These are phyloP conservation scores for Erinaceus europaeus DNA, from an alignment of 2,113 vertebrate genomes.

Conservation along the genomic window DNA sequence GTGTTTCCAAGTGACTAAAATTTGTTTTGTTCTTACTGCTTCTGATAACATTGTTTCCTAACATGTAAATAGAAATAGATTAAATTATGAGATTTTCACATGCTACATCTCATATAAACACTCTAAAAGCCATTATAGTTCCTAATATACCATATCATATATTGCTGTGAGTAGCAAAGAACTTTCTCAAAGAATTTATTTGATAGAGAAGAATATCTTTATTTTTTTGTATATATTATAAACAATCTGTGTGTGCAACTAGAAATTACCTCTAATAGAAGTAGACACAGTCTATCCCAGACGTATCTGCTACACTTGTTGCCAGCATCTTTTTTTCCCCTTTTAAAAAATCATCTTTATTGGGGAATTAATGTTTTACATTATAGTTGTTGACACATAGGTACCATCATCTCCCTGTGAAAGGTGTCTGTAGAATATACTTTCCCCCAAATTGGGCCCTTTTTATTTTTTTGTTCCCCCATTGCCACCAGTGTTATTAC, in stretches of 20 bases:
- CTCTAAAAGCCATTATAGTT: background rate
- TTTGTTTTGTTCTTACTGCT: slow-evolving; percentile 3
- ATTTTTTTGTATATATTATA: background rate
- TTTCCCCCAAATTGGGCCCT: too few relatives aligned
- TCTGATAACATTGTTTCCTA: background rate
- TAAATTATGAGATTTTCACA: background rate
- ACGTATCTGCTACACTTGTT: too few relatives aligned
- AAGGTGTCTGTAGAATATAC: too few relatives aligned
- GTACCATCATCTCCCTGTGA: too few relatives aligned
- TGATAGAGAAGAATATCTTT: background rate
- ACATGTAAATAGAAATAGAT: background rate
- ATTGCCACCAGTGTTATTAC: too few relatives aligned
- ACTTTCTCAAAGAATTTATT: slow-evolving; percentile 7
- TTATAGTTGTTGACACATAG: too few relatives aligned
- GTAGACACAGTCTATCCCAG: too few relatives aligned
- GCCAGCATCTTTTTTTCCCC: too few relatives aligned
- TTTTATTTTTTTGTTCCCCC: too few relatives aligned
- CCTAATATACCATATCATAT: background rate
- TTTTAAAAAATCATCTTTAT: too few relatives aligned
- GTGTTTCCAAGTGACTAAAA: background rate
- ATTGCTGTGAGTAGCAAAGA: background rate
- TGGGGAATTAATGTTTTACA: too few relatives aligned
- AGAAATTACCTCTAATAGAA: too few relatives aligned
- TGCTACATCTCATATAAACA: slow-evolving; percentile 6
- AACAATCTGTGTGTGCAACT: background rate